Evolutionary conservation across 2,888 invertebrate species (phyloP).

Genomic region (Hoplodrina ambigua): DNA sequence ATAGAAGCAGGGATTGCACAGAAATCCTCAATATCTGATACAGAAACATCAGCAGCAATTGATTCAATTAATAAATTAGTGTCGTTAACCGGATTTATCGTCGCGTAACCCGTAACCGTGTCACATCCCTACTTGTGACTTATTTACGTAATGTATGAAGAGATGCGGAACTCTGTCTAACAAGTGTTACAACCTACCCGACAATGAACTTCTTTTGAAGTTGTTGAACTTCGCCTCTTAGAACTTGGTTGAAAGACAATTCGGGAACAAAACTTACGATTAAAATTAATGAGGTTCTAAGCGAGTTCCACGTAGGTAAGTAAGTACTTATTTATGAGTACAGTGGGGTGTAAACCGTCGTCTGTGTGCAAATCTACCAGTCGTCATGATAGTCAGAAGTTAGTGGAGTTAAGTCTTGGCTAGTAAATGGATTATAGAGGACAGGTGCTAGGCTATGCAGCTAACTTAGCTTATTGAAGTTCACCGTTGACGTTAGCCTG

Average conservation of each 20-base stretch:
- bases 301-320: slow-evolving; percentile 46
- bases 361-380: slow-evolving; percentile 18
- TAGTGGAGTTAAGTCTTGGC: not conserved
- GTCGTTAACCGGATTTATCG: slow-evolving; percentile 46
- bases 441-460: not conserved
- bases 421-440: slow-evolving; percentile 19
- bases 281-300: slow-evolving; percentile 77
- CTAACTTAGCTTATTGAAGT: not conserved
- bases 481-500: not conserved
- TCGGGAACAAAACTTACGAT: slow-evolving; percentile 72
- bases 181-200: slow-evolving; percentile 44
- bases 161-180: slow-evolving; percentile 43
- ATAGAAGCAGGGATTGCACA: not conserved
- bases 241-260: slow-evolving; percentile 70
- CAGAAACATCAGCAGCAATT: slow-evolving; percentile 29
- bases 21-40: slow-evolving; percentile 2
- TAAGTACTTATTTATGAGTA: not conserved
- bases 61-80: slow-evolving; percentile 51
- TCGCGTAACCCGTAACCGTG: slow-evolving; percentile 15
- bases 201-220: slow-evolving; percentile 70
- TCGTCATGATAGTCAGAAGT: not conserved
- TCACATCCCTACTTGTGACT: slow-evolving; percentile 34
- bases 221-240: slow-evolving; percentile 74
- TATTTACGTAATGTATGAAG: slow-evolving; percentile 54
- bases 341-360: not conserved